Evolutionary conservation across 2,113 vertebrate genomes (phyloP).

Genomic region (Podocnemis expansa): DNA sequence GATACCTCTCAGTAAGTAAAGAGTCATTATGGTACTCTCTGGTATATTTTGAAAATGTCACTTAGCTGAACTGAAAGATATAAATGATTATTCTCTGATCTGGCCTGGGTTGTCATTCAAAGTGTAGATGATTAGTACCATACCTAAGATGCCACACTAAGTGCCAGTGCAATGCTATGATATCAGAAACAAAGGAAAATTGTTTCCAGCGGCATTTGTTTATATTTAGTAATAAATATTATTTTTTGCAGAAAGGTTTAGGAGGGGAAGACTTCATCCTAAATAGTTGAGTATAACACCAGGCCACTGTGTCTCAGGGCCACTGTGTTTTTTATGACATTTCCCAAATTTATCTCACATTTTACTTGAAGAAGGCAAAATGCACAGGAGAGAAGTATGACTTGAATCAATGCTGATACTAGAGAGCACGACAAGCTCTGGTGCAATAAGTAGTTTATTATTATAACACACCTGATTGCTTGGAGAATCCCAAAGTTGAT

Average conservation of each 20-base stretch:
- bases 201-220: constrained; percentile 35
- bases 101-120: constrained; percentile 37
- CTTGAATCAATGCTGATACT: neutral
- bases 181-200: constrained; percentile 25
- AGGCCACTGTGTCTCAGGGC: neutral
- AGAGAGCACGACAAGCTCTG: fast-evolving
- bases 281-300: constrained; percentile 15
- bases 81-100: constrained; percentile 54
- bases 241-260: neutral
- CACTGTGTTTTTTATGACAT: neutral
- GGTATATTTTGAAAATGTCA: constrained; percentile 25
- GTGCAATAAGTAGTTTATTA: fast-evolving
- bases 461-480: neutral
- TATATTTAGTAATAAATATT: constrained; percentile 31
- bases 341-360: neutral
- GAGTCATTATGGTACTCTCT: neutral
- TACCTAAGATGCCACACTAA: neutral
- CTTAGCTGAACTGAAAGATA: constrained; percentile 6
- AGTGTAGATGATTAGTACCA: neutral
- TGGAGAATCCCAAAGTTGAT: neutral
- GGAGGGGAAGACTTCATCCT: neutral
- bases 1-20: constrained; percentile 74
- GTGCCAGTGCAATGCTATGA: constrained; percentile 24
- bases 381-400: fast-evolving
- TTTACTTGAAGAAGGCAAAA: neutral